Conservation (phyloP, 2,888 invertebrate species). For the Syritta pipiens region DNA sequence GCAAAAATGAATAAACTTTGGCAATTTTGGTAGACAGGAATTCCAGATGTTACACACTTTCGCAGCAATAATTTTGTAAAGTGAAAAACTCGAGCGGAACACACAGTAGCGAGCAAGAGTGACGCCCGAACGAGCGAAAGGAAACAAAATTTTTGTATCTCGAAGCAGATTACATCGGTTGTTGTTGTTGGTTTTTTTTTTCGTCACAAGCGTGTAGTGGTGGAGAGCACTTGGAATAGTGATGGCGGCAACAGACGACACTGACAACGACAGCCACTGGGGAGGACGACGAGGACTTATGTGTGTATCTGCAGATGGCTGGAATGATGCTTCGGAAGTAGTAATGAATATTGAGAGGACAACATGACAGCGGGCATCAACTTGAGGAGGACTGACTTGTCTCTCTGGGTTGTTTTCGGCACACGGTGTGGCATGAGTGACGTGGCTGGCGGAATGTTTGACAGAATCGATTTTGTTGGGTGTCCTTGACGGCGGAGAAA, state of each 20-base stretch:
- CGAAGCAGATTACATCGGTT: conserved; percentile 10
- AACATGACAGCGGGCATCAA: not conserved
- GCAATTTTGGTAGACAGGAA: conserved; percentile 27
- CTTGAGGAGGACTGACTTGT: not conserved
- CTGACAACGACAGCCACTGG: too few species aligned
- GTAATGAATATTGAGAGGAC: conserved; percentile 32
- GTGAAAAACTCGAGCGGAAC: conserved; percentile 19
- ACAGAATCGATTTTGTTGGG: conserved; percentile 16
- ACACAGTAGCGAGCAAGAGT: too few species aligned
- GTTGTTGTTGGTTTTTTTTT: conserved; percentile 11
- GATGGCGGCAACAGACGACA: not conserved
- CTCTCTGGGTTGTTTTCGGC: not conserved
- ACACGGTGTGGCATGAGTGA: not conserved
- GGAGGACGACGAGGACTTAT: not conserved
- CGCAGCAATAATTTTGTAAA: conserved; percentile 24
- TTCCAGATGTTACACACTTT: conserved; percentile 34
- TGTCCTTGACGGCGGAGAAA: not conserved
- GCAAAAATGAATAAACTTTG: conserved; percentile 32
- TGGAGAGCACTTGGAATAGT: conserved; percentile 5
- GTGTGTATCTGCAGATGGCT: conserved; percentile 17
- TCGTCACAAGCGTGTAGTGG: too few species aligned
- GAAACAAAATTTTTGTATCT: conserved; percentile 3
- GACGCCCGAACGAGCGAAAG: conserved; percentile 11
- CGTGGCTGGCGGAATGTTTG: not conserved
- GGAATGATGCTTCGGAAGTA: conserved; percentile 16